A percentile compares a stretch with the other conserved stretches of the same genome.
These are phyloP conservation scores for Torymus texanus DNA, from an alignment of 2,888 invertebrate species.

Conservation along the genomic window DNA sequence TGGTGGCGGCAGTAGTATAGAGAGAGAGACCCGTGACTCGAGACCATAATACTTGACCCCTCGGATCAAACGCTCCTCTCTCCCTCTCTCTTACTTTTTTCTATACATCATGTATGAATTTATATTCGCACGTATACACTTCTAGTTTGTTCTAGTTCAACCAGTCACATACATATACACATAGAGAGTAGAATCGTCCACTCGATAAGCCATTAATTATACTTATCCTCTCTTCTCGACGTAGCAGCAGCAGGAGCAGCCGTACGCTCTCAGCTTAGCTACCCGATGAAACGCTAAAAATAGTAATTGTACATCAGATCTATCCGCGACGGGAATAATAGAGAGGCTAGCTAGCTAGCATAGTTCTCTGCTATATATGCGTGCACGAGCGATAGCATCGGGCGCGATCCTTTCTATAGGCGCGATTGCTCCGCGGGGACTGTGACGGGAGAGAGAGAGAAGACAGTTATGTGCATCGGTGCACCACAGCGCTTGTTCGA, in stretches of 20 bases:
- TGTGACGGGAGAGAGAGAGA: neutral
- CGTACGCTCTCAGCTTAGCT: neutral
- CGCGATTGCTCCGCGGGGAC: constrained; percentile 43
- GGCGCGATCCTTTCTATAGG: constrained; percentile 44
- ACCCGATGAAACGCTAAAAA: constrained; percentile 25
- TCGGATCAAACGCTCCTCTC: constrained; percentile 22
- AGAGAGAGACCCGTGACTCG: constrained; percentile 53
- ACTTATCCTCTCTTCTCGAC: too few relatives aligned
- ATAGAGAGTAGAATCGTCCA: neutral
- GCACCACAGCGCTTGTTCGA: constrained; percentile 31
- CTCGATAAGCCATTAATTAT: constrained; percentile 38
- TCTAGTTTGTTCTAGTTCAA: neutral
- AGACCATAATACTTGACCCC: constrained; percentile 58
- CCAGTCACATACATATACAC: too few relatives aligned
- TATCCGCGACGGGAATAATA: constrained; percentile 35
- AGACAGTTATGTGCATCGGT: constrained; percentile 51
- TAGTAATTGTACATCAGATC: constrained; percentile 34
- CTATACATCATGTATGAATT: neutral
- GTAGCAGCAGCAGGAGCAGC: too few relatives aligned
- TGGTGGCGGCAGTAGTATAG: too few relatives aligned
- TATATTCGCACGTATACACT: neutral
- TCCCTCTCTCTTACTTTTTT: neutral
- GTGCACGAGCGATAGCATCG: constrained; percentile 36
- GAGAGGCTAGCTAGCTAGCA: constrained; percentile 10
- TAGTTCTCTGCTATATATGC: neutral